Evolutionary conservation across 2,888 invertebrate species (phyloP).

Genomic region (Holacanthella duospinosa): DNA sequence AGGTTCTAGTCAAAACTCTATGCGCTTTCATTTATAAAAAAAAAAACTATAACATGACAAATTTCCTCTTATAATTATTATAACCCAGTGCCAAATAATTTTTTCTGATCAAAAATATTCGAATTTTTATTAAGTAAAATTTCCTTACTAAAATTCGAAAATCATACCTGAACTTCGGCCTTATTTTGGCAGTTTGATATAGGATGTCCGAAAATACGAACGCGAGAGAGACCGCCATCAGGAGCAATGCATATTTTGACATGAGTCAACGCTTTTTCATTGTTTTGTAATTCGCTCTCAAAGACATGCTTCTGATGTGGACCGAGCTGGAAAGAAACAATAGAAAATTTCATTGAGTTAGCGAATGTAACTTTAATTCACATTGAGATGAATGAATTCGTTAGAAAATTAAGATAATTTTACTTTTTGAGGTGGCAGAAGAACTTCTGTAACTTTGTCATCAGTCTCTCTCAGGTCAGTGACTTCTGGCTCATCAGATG

Average conservation of each 20-base stretch:
- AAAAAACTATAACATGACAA: too few species aligned
- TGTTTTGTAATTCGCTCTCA: too few species aligned
- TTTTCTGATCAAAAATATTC: not conserved
- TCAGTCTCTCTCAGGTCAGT: constrained; percentile 38
- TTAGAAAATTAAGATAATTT: not conserved
- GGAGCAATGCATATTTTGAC: constrained; percentile 54
- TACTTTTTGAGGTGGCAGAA: constrained; percentile 50
- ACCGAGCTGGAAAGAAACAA: constrained; percentile 15
- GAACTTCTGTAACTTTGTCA: constrained; percentile 45
- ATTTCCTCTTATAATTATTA: not conserved
- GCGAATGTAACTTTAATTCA: not conserved
- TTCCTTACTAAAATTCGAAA: too few species aligned
- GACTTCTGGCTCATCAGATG: constrained; percentile 30
- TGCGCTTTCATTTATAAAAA: too few species aligned
- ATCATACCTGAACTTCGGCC: not conserved
- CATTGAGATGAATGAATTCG: not conserved
- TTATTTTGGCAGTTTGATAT: constrained; percentile 8
- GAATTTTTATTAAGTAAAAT: too few species aligned
- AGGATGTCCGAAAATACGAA: constrained; percentile 48
- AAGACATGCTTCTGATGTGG: constrained; percentile 14
- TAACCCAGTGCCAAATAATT: not conserved
- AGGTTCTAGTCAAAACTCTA: too few species aligned
- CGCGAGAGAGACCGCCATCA: constrained; percentile 54
- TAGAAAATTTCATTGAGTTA: not conserved
- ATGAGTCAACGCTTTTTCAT: constrained; percentile 40